These are phyloP conservation scores for Rattus norvegicus DNA, from an alignment of 2,113 vertebrate genomes.

Conservation along the genomic window DNA sequence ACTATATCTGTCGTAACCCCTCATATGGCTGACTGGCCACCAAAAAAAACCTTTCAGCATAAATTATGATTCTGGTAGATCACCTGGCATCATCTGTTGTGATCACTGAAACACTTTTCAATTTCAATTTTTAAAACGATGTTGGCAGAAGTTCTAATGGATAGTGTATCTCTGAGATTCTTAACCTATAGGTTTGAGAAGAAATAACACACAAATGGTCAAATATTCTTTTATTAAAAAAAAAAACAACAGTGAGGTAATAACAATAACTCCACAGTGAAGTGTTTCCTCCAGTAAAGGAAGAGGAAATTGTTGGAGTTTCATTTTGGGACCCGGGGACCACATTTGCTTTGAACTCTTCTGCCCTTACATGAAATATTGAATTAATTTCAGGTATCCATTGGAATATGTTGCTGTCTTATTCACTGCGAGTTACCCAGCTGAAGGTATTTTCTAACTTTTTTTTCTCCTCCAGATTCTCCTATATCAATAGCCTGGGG, in stretches of 20 bases:
- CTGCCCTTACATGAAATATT: conserved; percentile 74
- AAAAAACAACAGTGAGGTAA: conserved; percentile 47
- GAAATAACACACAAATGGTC: neutral
- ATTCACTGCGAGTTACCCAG: conserved; percentile 66
- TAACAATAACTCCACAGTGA: conserved; percentile 19
- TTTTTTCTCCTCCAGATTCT: conserved; percentile 56
- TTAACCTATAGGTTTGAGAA: conserved; percentile 23
- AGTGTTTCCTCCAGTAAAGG: neutral
- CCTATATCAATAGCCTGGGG: conserved; percentile 45
- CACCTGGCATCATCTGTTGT: neutral
- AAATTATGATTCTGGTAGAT: neutral
- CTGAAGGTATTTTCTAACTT: conserved; percentile 61
- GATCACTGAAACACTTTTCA: neutral
- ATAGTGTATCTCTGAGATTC: neutral
- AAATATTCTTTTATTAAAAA: conserved; percentile 38
- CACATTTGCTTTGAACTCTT: conserved; percentile 63
- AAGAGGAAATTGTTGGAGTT: conserved; percentile 67
- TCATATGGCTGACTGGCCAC: neutral
- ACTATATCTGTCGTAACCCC: too few relatives aligned
- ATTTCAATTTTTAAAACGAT: neutral
- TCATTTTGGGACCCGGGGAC: conserved; percentile 45
- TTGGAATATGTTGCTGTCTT: conserved; percentile 64
- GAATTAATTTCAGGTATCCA: conserved; percentile 76
- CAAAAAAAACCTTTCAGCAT: neutral
- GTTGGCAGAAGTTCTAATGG: neutral